phyloP scores from a whole-genome alignment of 2,113 vertebrate species.

The Aix galericulata region DNA sequence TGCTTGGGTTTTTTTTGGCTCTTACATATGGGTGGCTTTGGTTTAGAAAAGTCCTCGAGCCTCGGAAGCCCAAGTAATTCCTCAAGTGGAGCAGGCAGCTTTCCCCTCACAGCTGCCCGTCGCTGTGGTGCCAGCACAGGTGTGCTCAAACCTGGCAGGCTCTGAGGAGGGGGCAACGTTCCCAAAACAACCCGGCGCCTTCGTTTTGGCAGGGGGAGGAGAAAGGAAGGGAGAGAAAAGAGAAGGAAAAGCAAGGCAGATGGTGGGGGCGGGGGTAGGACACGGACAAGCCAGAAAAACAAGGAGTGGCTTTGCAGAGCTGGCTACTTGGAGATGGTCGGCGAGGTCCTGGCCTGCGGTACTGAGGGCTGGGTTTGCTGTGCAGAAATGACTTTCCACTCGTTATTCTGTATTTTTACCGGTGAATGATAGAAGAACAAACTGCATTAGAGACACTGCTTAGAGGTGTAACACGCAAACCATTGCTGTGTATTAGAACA shows the following conservation, averaged over 20 bases:
- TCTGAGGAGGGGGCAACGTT: neutral
- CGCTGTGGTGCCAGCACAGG: neutral
- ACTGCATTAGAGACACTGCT: neutral
- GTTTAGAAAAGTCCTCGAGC: neutral
- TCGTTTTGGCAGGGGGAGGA: neutral
- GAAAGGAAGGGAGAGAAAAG: neutral
- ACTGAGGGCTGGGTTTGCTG: neutral
- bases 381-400: neutral
- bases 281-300: neutral
- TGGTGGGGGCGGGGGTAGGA: neutral
- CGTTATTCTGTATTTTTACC: neutral
- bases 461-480: neutral
- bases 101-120: neutral
- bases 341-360: neutral
- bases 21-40: neutral
- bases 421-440: neutral
- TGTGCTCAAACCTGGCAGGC: neutral
- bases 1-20: neutral
- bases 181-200: neutral
- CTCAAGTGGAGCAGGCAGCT: neutral
- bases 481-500: neutral
- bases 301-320: constrained; percentile 28
- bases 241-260: neutral
- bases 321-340: neutral
- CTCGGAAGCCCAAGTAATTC: neutral